These are phyloP conservation scores for Noctua comes DNA, from an alignment of 2,888 invertebrate species.

Conservation along the genomic window DNA sequence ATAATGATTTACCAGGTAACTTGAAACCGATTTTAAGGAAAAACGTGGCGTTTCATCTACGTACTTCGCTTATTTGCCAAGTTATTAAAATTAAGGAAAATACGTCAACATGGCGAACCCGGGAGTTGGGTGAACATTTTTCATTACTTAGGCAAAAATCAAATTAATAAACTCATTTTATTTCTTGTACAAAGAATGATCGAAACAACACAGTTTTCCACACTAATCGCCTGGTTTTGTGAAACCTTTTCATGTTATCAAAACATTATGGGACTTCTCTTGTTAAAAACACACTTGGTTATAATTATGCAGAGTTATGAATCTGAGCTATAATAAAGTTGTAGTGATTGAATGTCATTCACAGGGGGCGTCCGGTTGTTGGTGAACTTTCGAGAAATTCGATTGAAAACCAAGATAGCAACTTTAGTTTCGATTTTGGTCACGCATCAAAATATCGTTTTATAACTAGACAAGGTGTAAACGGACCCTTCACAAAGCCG, in stretches of 20 bases:
- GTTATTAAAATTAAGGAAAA: conserved; percentile 36
- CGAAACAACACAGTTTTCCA: neutral
- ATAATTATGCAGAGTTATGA: too few species aligned
- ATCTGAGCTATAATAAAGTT: neutral
- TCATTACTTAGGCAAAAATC: conserved; percentile 14
- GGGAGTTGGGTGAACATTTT: neutral
- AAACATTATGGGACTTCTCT: neutral
- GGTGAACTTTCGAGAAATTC: neutral
- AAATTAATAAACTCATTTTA: conserved; percentile 5
- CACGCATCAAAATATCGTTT: neutral
- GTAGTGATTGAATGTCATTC: too few species aligned
- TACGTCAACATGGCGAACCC: neutral
- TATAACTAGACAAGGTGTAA: neutral
- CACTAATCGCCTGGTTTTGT: neutral
- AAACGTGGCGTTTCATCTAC: neutral
- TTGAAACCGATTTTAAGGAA: conserved; percentile 18
- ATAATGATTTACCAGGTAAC: conserved; percentile 19
- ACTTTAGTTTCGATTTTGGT: neutral
- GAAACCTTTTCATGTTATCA: neutral
- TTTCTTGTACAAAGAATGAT: neutral
- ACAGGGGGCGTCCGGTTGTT: too few species aligned
- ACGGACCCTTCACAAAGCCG: too few species aligned
- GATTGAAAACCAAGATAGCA: neutral
- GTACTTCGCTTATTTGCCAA: conserved; percentile 3
- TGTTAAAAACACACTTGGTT: neutral